Base-by-base conservation (phyloP, 1,140 invertebrate genomes). In the Bombus impatiens region DNA sequence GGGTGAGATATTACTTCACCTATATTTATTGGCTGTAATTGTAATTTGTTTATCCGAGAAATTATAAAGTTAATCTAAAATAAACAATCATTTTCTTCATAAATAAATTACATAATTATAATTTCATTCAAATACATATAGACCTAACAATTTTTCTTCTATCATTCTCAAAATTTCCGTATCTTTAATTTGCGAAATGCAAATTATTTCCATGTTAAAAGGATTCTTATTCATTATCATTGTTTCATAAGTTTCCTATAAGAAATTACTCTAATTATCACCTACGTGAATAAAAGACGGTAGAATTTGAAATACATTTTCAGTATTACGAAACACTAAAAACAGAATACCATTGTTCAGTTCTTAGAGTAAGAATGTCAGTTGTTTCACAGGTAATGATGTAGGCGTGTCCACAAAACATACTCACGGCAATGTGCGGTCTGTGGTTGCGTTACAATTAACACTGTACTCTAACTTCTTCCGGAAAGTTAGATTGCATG, bases 311-410 rank as follows among this genome's bases (percentile, higher is more conserved):
- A 47, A 40, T 47, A 25, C 25, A 67, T 86, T 87, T 89, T 87
- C 37, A 59, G 44, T 40, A 86, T 77, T 80, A 25, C 59, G 62
- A 65, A 80, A 85, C 74, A 71, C 78, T 83, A 79, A 89, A 93
- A 91, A 85, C 65, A 75, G 86, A 79, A 86, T 80, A 85, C 82
- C 86, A 90, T 91, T 71, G 78, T 78, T 86, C 82, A 32, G 76
- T 92, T 93, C 89, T 82, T 89, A 90, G 78, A 71, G 37, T 10
- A 87, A 89, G 89, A 92, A 92, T 91, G 89, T 89, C 84, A 89
- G 85, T 87, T 79, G 87, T 90, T 88, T 87, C 82, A 62, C 84
- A 59, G 47, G 72, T 92, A 91, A 91, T 76, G 75, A 91, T 88
- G 81, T 86, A 88, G 89, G 85, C 42, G 90, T 88, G 89, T 78